A percentile compares a stretch with the other conserved stretches of the same genome.
Evolutionary conservation across 2,113 vertebrate genomes (phyloP).

Genomic region (Gymnorhina tibicen): DNA sequence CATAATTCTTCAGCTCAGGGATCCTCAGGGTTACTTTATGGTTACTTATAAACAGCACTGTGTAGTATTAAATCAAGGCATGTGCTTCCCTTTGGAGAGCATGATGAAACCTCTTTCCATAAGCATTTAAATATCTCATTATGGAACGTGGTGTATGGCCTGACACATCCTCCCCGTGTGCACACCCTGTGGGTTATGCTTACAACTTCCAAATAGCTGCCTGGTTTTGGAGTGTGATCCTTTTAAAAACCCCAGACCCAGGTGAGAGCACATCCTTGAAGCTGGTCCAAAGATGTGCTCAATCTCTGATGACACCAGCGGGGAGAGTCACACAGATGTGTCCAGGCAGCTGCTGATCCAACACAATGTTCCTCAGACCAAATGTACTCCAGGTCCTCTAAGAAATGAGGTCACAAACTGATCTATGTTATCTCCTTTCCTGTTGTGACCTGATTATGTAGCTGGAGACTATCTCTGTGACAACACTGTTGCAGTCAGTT

Average conservation of each 20-base stretch:
- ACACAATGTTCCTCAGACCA: background rate
- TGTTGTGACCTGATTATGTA: slow-evolving; percentile 52
- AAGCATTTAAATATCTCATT: background rate
- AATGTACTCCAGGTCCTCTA: slow-evolving; percentile 18
- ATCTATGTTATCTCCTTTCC: slow-evolving; percentile 47
- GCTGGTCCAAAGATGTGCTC: slow-evolving; percentile 20
- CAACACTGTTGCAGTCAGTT: slow-evolving; percentile 30
- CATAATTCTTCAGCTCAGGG: background rate
- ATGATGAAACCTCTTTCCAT: background rate
- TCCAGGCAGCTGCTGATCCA: slow-evolving; percentile 41
- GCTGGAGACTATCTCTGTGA: slow-evolving; percentile 44
- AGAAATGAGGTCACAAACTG: slow-evolving; percentile 67
- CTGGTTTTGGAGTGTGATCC: slow-evolving; percentile 10
- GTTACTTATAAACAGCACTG: background rate
- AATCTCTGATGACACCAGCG: background rate
- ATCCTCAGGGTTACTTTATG: background rate
- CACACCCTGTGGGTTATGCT: background rate
- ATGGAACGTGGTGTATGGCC: background rate
- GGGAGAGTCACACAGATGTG: slow-evolving; percentile 23
- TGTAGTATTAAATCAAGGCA: background rate
- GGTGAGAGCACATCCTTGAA: background rate
- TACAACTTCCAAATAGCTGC: background rate
- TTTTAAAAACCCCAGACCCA: background rate
- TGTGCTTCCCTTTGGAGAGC: background rate
- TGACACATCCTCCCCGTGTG: background rate